Percentiles rank a stretch among this genome's conserved stretches.
Evolutionary conservation across 2,888 invertebrate species (phyloP).

Genomic region (Sinodicranocentrus sp.): DNA sequence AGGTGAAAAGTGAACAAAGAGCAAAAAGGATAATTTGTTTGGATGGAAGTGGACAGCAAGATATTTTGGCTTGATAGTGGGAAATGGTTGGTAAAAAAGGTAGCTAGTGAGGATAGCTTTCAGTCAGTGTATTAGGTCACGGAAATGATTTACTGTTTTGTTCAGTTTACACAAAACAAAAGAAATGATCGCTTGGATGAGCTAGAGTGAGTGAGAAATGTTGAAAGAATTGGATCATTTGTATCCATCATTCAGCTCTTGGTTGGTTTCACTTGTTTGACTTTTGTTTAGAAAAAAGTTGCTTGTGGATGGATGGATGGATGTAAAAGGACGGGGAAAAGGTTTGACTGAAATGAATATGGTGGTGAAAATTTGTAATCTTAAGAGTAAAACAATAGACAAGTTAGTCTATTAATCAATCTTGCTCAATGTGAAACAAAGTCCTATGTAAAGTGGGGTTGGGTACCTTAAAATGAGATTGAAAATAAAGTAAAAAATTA

Average conservation of each 20-base stretch:
- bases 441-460: too few relatives aligned
- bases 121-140: slow-evolving; percentile 40
- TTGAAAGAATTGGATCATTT: slow-evolving; percentile 61
- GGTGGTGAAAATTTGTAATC: slow-evolving; percentile 52
- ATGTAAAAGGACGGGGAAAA: not conserved
- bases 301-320: not conserved
- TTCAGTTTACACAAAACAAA: not conserved
- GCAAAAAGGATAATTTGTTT: slow-evolving; percentile 34
- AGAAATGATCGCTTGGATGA: slow-evolving; percentile 18
- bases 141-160: slow-evolving; percentile 47
- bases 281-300: slow-evolving; percentile 9
- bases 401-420: slow-evolving; percentile 35
- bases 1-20: slow-evolving; percentile 18
- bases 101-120: slow-evolving; percentile 40
- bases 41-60: slow-evolving; percentile 17
- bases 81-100: slow-evolving; percentile 30
- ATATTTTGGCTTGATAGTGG: slow-evolving; percentile 29
- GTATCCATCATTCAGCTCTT: slow-evolving; percentile 45
- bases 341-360: slow-evolving; percentile 37
- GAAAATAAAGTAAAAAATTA: too few relatives aligned
- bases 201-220: slow-evolving; percentile 54
- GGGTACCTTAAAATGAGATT: too few relatives aligned
- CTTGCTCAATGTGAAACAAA: too few relatives aligned
- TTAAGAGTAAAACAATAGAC: slow-evolving; percentile 38
- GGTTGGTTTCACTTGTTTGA: slow-evolving; percentile 1